Evolutionary conservation across 1,140 invertebrate genomes (phyloP).

Genomic region (Yoshiicerus persimilis): DNA sequence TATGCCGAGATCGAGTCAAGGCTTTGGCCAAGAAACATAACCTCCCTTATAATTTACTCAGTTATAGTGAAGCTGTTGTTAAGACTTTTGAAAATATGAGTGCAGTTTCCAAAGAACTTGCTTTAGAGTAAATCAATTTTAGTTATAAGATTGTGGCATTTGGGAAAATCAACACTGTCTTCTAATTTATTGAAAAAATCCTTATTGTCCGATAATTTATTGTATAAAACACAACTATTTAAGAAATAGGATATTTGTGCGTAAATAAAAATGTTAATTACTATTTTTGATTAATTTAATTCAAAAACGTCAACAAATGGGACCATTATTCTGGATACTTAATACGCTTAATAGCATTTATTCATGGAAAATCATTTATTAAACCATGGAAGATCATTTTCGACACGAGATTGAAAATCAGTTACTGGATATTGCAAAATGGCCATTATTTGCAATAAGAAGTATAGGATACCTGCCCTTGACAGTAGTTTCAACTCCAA

Average conservation of each 20-base stretch:
- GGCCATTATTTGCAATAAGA: background rate
- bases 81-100: constrained; percentile 32
- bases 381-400: background rate
- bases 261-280: no score
- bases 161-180: no score
- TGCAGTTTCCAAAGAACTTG: constrained; percentile 25
- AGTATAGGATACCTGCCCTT: background rate
- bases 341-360: no score
- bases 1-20: constrained; percentile 21
- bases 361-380: no score
- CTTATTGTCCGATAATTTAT: no score
- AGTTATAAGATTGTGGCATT: background rate
- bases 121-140: background rate
- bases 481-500: background rate
- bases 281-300: no score
- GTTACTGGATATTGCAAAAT: background rate
- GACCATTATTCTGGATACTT: no score
- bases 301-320: no score
- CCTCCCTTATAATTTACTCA: constrained; percentile 29
- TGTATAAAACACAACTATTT: no score
- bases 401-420: background rate
- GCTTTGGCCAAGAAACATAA: constrained; percentile 36
- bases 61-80: constrained; percentile 11
- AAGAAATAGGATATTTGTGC: no score
- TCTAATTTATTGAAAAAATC: no score